These are phyloP conservation scores for Amia ocellicauda DNA, from an alignment of 2,113 vertebrate species.

Conservation along the genomic window DNA sequence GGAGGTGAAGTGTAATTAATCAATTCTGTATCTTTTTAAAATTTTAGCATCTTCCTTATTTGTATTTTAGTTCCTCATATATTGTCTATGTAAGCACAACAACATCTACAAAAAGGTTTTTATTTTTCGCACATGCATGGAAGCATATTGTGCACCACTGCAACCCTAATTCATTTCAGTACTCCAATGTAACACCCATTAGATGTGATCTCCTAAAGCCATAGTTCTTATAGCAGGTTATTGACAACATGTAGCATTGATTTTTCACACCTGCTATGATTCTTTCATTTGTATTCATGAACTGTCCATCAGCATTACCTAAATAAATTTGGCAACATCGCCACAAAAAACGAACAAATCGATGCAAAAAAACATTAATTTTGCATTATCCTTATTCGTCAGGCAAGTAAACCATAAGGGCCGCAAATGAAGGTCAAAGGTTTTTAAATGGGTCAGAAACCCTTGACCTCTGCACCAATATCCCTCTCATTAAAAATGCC, in stretches of 20 bases:
- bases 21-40: slow-evolving; percentile 39
- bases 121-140: neutral
- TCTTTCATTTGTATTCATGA: slow-evolving; percentile 98
- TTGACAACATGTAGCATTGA: slow-evolving; percentile 78
- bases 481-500: slow-evolving; percentile 74
- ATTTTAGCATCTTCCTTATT: neutral
- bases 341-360: slow-evolving; percentile 83
- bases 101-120: neutral
- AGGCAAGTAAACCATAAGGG: slow-evolving; percentile 76
- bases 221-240: slow-evolving; percentile 72
- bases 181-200: slow-evolving; percentile 6
- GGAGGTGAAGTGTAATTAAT: slow-evolving; percentile 48
- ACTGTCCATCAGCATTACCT: slow-evolving; percentile 81
- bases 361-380: slow-evolving; percentile 94
- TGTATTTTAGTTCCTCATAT: neutral
- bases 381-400: slow-evolving; percentile 93
- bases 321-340: slow-evolving; percentile 94
- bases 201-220: slow-evolving; percentile 65
- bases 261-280: slow-evolving; percentile 89
- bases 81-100: neutral
- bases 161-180: neutral
- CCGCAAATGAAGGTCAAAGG: slow-evolving; percentile 86
- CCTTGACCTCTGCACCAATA: slow-evolving; percentile 90
- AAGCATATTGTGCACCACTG: no score
- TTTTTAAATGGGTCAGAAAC: slow-evolving; percentile 78